phyloP scores from a whole-genome alignment of 2,797 vertebrate genomes.

The Urosaurus nigricauda region DNA sequence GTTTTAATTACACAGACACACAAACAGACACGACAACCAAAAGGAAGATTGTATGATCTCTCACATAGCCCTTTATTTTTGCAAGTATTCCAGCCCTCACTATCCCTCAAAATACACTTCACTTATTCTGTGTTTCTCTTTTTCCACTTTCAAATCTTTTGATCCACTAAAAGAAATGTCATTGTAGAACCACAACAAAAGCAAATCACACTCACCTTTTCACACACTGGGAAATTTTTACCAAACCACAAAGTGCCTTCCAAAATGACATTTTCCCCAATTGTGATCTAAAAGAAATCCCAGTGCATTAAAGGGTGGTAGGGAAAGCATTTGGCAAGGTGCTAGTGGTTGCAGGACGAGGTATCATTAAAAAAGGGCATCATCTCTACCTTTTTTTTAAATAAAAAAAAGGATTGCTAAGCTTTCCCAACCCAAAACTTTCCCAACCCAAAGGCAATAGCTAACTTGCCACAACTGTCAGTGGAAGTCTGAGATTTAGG shows the following conservation, averaged over 20 bases:
- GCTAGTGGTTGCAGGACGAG: neutral
- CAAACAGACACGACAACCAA: neutral
- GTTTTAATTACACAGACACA: neutral
- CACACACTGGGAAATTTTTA: constrained; percentile 25
- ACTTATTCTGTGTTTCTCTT: neutral
- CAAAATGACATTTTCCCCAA: neutral
- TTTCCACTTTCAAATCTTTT: neutral
- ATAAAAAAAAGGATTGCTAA: neutral
- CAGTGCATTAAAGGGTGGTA: constrained; percentile 21
- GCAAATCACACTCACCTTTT: constrained; percentile 39
- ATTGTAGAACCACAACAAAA: constrained; percentile 25
- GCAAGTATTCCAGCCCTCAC: neutral
- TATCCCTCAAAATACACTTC: constrained; percentile 2
- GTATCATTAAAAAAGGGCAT: constrained; percentile 24
- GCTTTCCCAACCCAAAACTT: constrained; percentile 48
- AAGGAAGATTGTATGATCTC: neutral
- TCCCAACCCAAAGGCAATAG: constrained; percentile 40
- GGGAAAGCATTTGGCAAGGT: neutral
- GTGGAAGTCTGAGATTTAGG: neutral
- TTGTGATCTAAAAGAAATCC: neutral
- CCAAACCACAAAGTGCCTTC: neutral
- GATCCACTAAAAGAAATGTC: neutral
- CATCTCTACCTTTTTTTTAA: neutral
- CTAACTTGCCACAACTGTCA: constrained; percentile 46
- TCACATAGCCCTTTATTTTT: neutral